phyloP scores from a whole-genome alignment of 1,140 invertebrate genomes.

The Vanessa atalanta region DNA sequence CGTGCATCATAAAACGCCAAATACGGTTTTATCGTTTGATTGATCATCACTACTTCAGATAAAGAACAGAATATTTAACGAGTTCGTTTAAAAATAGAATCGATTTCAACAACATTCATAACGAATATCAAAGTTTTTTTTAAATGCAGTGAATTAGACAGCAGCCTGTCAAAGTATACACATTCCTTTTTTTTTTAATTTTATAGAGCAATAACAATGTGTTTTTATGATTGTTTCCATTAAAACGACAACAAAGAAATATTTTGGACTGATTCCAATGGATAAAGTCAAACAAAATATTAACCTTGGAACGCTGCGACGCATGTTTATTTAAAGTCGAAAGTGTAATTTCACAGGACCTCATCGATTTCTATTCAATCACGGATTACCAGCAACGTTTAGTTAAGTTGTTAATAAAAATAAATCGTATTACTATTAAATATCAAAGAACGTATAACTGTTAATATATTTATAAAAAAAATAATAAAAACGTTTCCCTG shows the following conservation, averaged over 20 bases:
- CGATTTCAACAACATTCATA: no score
- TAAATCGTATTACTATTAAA: no score
- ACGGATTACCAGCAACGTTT: background rate
- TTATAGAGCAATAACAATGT: slow-evolving; percentile 22
- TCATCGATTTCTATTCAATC: background rate
- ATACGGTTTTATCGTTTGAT: slow-evolving; percentile 26
- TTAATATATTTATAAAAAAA: background rate
- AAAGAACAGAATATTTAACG: background rate
- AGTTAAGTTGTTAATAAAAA: background rate
- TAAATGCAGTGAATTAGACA: background rate
- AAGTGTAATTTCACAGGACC: slow-evolving; percentile 18
- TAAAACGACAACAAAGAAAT: slow-evolving; percentile 26
- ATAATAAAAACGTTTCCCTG: no score
- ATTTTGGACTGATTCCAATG: slow-evolving; percentile 36
- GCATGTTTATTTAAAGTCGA: slow-evolving; percentile 16
- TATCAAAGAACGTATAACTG: background rate
- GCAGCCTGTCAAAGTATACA: background rate
- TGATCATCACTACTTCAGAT: slow-evolving; percentile 23
- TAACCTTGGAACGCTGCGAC: slow-evolving; percentile 25
- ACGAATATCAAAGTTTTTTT: background rate
- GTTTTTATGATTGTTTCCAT: slow-evolving; percentile 24
- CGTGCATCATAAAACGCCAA: slow-evolving; percentile 14
- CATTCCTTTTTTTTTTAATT: slow-evolving; percentile 9
- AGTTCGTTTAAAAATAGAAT: background rate
- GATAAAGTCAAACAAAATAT: slow-evolving; percentile 32